Evolutionary conservation across 2,888 invertebrate genomes (phyloP).

Genomic region (Acanthoscelides obtectus): DNA sequence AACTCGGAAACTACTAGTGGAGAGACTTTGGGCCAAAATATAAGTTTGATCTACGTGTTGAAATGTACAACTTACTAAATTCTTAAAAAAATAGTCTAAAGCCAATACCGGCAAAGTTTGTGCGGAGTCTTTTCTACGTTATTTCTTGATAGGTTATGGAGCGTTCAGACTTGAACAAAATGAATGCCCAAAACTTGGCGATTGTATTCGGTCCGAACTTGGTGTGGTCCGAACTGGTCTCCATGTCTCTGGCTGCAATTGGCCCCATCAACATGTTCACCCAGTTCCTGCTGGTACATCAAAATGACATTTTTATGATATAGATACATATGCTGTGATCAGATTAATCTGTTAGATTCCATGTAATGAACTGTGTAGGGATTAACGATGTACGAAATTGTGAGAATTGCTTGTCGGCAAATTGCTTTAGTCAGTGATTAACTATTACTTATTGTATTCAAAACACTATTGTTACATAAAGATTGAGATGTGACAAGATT

Average conservation of each 20-base stretch:
- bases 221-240: constrained; percentile 82
- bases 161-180: constrained; percentile 89
- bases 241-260: constrained; percentile 84
- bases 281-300: constrained; percentile 82
- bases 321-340: constrained; percentile 46
- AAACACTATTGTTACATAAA: no score
- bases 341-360: neutral
- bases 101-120: no score
- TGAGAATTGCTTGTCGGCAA: no score
- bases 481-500: no score
- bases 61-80: no score
- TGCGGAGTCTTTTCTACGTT: no score
- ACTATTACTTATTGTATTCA: no score
- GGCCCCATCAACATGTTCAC: constrained; percentile 91
- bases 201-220: constrained; percentile 98
- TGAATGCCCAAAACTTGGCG: constrained; percentile 92
- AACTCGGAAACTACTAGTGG: no score
- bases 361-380: neutral
- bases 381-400: neutral
- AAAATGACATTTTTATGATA: constrained; percentile 81
- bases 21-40: no score
- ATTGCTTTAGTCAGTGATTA: no score
- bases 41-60: no score
- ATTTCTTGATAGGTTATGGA: constrained; percentile 75
- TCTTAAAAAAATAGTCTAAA: no score